Evolutionary conservation across 2,888 invertebrate genomes (phyloP).

Genomic region (Megamerina dolium): DNA sequence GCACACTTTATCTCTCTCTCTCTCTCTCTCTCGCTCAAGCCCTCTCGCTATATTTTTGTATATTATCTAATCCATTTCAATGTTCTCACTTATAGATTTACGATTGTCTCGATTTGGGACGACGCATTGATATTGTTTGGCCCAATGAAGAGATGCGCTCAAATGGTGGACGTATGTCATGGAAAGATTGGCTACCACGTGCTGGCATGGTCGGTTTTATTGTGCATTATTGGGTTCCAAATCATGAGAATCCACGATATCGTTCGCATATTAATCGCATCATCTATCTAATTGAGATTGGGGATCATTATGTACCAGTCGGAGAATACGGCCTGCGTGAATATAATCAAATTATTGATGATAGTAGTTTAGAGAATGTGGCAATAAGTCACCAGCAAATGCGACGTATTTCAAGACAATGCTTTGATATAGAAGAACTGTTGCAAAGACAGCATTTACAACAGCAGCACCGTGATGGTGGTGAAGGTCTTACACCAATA

Average conservation of each 20-base stretch:
- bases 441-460: slow-evolving; percentile 32
- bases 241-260: slow-evolving; percentile 78
- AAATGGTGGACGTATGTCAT: slow-evolving; percentile 79
- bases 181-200: slow-evolving; percentile 86
- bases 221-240: slow-evolving; percentile 91
- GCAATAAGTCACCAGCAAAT: slow-evolving; percentile 15
- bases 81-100: slow-evolving; percentile 71
- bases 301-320: slow-evolving; percentile 88
- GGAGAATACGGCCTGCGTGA: slow-evolving; percentile 79
- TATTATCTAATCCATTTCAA: too few species aligned
- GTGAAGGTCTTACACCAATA: slow-evolving; percentile 32
- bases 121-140: slow-evolving; percentile 92
- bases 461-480: slow-evolving; percentile 22
- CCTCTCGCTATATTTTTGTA: too few species aligned
- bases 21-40: too few species aligned
- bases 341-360: slow-evolving; percentile 40
- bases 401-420: slow-evolving; percentile 35
- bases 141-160: slow-evolving; percentile 84
- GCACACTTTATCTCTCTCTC: too few species aligned
- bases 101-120: slow-evolving; percentile 84
- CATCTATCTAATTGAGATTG: slow-evolving; percentile 86
- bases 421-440: too few species aligned
- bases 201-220: slow-evolving; percentile 91
- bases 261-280: slow-evolving; percentile 90
- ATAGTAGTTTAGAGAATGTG: slow-evolving; percentile 24